phyloP scores from a whole-genome alignment of 2,888 invertebrate species.

The Eucriotettix oculatus region DNA sequence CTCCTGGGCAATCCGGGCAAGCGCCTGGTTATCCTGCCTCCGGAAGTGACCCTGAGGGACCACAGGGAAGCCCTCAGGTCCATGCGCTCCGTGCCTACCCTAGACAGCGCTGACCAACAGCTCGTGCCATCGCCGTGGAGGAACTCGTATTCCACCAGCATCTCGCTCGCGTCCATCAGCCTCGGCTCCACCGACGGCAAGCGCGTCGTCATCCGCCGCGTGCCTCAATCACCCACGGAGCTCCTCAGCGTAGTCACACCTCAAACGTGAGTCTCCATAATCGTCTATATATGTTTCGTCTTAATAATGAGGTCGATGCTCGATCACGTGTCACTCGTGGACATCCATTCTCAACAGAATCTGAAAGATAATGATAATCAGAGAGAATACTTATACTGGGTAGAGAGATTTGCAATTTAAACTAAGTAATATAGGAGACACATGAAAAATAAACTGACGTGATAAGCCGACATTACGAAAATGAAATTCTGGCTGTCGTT shows the following conservation, averaged over 20 bases:
- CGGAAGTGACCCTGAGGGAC: background rate
- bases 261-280: conserved; percentile 48
- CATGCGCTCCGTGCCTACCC: background rate
- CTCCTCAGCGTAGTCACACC: conserved; percentile 72
- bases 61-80: background rate
- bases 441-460: no score
- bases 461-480: no score
- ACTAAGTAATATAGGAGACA: no score
- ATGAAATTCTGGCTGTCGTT: no score
- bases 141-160: conserved; percentile 37
- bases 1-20: background rate
- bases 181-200: conserved; percentile 80
- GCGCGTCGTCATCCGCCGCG: conserved; percentile 66
- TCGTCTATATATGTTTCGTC: no score
- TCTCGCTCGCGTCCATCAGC: conserved; percentile 67
- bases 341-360: no score
- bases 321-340: no score
- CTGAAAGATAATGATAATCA: no score
- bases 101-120: background rate
- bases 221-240: conserved; percentile 72
- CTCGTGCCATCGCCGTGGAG: background rate
- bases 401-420: no score
- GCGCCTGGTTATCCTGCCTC: background rate
- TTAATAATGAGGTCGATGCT: no score
- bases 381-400: no score